Evolutionary conservation across 2,888 invertebrate genomes (phyloP).

Genomic region (Argyresthia goedartella): DNA sequence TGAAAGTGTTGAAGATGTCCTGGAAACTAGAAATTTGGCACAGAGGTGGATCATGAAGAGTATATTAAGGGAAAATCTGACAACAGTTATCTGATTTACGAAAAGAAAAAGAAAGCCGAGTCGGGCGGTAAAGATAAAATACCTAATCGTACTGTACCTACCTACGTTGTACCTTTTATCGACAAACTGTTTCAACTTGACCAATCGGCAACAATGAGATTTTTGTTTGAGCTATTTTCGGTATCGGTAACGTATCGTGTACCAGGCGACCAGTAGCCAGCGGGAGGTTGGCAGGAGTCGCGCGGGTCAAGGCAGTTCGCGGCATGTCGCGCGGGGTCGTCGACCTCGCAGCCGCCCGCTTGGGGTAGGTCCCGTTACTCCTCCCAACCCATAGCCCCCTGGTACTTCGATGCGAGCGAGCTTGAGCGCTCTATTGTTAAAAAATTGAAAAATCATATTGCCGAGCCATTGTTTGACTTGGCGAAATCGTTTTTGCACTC

Average conservation of each 20-base stretch:
- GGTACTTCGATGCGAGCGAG: slow-evolving; percentile 16
- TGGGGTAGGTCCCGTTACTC: slow-evolving; percentile 51
- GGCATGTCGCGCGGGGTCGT: slow-evolving; percentile 39
- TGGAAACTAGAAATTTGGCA: too few species aligned
- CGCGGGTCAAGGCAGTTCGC: slow-evolving; percentile 52
- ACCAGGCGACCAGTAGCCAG: slow-evolving; percentile 41
- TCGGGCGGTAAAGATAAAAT: too few species aligned
- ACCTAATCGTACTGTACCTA: too few species aligned
- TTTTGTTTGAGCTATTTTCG: neutral
- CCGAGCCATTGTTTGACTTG: neutral
- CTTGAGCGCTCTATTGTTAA: neutral
- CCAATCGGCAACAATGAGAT: too few species aligned
- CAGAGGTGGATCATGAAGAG: too few species aligned
- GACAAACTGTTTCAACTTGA: too few species aligned
- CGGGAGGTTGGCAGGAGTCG: slow-evolving; percentile 22
- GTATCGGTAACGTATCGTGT: slow-evolving; percentile 7
- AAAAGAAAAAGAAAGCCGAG: too few species aligned
- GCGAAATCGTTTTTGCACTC: neutral
- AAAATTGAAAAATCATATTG: slow-evolving; percentile 3
- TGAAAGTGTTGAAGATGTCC: too few species aligned
- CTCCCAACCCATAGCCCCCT: slow-evolving; percentile 31
- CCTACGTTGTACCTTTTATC: too few species aligned
- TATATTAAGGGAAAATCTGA: too few species aligned
- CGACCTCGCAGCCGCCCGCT: slow-evolving; percentile 37
- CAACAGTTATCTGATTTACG: too few species aligned